phyloP scores from a whole-genome alignment of 2,113 vertebrate species.

The Dipodomys stephensi region DNA sequence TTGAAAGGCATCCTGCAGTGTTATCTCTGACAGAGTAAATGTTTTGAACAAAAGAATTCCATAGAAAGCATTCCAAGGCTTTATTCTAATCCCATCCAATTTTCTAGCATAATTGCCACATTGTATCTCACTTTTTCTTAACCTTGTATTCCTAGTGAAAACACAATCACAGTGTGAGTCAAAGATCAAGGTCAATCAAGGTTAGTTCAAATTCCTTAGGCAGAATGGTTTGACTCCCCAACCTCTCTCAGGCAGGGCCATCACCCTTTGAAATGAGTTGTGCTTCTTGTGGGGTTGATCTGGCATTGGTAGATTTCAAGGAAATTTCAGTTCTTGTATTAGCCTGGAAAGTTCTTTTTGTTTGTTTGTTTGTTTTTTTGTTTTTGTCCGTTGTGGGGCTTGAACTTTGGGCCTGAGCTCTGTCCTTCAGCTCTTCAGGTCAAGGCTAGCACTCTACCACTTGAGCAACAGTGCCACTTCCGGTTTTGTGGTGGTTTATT shows the following conservation, averaged over 20 bases:
- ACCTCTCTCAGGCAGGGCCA: background rate
- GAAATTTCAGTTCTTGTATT: background rate
- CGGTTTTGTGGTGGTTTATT: no score
- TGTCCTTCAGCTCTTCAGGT: no score
- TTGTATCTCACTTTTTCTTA: constrained; percentile 37
- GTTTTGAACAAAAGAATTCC: constrained; percentile 51
- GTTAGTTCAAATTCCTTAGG: background rate
- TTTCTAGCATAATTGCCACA: constrained; percentile 35
- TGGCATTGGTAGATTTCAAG: background rate
- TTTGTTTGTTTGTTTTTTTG: no score
- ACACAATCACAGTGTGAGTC: background rate
- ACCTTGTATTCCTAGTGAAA: constrained; percentile 4
- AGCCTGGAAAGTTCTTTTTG: background rate
- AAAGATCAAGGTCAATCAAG: constrained; percentile 38
- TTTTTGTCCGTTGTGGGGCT: no score
- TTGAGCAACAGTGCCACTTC: no score
- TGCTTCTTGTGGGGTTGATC: background rate
- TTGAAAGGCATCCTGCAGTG: constrained; percentile 38
- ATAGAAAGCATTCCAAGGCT: constrained; percentile 44
- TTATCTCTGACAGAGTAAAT: constrained; percentile 56
- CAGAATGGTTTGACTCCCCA: background rate
- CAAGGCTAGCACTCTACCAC: no score
- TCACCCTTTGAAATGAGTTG: background rate
- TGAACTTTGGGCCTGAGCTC: no score
- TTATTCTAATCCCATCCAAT: constrained; percentile 26